Base-by-base conservation (phyloP, 2,888 invertebrate species). In the Dryocosmus kuriphilus region DNA sequence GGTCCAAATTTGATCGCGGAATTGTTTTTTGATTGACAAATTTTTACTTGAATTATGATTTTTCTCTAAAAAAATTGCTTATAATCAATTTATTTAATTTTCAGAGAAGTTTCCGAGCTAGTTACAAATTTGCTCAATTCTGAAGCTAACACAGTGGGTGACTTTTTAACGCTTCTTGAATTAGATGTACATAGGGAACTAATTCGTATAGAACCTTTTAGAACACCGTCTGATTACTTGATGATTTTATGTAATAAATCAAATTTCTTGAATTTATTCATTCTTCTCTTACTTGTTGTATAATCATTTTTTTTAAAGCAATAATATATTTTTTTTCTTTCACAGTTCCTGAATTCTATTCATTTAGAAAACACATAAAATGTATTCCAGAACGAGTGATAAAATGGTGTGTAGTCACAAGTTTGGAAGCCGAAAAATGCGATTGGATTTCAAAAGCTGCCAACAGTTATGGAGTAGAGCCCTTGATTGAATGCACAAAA, bases 381-480 rank as follows among this genome's bases (percentile, higher is more conserved):
- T 92, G 92, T 78, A 85, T 82, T 9, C 89, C 90, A 0, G 88
- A 89, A 5, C 87, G 92, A 74, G 85, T 86, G 9, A 80, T 92
- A 7, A 83, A 82, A 35, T 91, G 91, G 91, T 97, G 97, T 87
- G 95, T 96, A 0, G 94, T 94, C 0, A 94, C 95, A 0, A 93
- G 94, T 19, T 91, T 95, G 0, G 96, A 96, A 86, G 94, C 94
- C 80, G 93, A 94, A 74, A 98, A 98, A 88, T 98, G 98, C 89
- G 93, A 95, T 0, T 96, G 96, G 94, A 89, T 97, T 86, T 94
- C 95, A 79, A 95, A 96, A 84, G 96, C 96, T 0, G 94, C 95
- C 0, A 93, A 94, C 0, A 95, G 96, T 4, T 95, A 96, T 85
- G 96, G 97, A 0, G 93, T 97, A 0, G 93, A 95, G 80, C 98